These are phyloP conservation scores for Hydropsyche betteni DNA, from an alignment of 2,888 invertebrate genomes.

Conservation along the genomic window DNA sequence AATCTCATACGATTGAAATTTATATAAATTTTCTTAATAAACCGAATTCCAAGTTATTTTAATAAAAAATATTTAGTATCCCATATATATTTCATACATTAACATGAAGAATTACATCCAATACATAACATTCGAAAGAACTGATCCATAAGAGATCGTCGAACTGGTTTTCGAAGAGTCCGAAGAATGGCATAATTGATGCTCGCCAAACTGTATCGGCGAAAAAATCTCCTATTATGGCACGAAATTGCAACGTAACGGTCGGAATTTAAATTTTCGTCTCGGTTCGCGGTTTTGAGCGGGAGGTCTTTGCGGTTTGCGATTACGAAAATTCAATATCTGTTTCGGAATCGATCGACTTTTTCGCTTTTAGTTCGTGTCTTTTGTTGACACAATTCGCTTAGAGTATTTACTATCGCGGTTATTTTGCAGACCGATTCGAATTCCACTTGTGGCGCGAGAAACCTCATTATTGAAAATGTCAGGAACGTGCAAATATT, in stretches of 20 bases:
- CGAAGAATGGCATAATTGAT: not conserved
- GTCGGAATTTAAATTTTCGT: not conserved
- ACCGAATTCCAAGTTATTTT: no score
- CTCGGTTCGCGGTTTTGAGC: no score
- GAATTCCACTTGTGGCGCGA: slow-evolving; percentile 8
- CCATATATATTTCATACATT: no score
- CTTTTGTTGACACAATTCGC: not conserved
- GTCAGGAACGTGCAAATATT: slow-evolving; percentile 19
- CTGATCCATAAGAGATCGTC: not conserved
- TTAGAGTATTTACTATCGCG: not conserved
- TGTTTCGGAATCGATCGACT: not conserved
- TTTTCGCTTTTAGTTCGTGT: not conserved
- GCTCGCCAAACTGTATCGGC: not conserved
- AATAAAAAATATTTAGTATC: no score
- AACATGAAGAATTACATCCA: no score
- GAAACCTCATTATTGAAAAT: slow-evolving; percentile 35
- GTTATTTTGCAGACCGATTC: slow-evolving; percentile 4
- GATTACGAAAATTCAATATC: not conserved
- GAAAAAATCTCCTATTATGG: not conserved
- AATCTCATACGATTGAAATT: no score
- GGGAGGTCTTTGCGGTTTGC: not conserved
- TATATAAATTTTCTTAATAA: no score
- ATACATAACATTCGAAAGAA: not conserved
- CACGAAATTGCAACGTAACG: not conserved
- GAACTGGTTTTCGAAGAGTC: not conserved